Evolutionary conservation across 2,797 vertebrate species (phyloP).

Genomic region (Manis javanica): DNA sequence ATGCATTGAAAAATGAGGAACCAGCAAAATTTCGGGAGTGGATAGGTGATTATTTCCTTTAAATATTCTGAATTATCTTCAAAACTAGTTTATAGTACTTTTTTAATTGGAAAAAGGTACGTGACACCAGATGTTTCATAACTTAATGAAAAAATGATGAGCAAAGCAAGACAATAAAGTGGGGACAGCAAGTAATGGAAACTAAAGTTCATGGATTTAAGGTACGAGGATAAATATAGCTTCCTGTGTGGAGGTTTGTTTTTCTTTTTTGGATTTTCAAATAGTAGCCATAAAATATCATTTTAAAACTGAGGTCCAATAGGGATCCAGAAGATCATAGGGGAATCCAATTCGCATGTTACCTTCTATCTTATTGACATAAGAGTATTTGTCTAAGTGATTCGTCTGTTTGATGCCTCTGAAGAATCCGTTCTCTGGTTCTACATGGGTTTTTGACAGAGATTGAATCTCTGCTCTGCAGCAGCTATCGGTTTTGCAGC

Average conservation of each 20-base stretch:
- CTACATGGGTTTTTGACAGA: neutral
- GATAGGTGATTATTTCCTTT: neutral
- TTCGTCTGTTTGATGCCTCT: neutral
- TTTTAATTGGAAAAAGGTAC: neutral
- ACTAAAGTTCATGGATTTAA: neutral
- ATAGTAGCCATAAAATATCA: neutral
- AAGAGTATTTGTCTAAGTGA: neutral
- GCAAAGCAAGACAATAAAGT: neutral
- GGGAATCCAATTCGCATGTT: neutral
- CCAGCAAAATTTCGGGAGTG: neutral
- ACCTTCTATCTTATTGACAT: neutral
- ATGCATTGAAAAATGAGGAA: neutral
- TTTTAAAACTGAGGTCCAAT: neutral
- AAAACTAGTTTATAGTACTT: neutral
- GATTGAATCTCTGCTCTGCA: neutral
- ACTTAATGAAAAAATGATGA: neutral
- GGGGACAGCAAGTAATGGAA: neutral
- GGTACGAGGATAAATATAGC: neutral
- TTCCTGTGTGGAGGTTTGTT: neutral
- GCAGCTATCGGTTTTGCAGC: neutral
- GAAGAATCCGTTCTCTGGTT: neutral
- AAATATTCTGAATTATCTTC: neutral
- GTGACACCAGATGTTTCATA: neutral
- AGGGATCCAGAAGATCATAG: neutral
- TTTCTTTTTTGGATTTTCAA: neutral